Base-by-base conservation (phyloP, 92 coral and sea anemone species). In the Epizoanthus fatuus region DNA sequence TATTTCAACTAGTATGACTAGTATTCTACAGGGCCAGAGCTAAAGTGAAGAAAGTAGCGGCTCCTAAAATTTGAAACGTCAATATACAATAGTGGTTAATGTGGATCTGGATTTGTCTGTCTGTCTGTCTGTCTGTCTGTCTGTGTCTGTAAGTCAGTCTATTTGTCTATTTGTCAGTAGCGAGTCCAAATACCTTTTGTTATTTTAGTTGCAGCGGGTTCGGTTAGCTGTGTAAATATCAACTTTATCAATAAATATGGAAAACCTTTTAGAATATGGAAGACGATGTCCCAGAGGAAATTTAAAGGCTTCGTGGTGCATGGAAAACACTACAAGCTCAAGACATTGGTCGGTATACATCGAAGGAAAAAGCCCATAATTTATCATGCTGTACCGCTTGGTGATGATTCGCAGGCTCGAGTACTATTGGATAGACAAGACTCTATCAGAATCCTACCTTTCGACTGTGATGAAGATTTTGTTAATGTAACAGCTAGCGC, bases 231-330 rank as follows among this genome's bases (percentile, higher is more conserved):
- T 62, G 93, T 89, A 49, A 89, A 79, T 32, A 74, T 89, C 71
- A 85, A 69, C 47, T 89, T 89, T 54, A 84, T 85, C 56, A 89
- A 85, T 70, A 25, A 62, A 55, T 85, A 65, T 54, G 83, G 82
- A 20, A 89, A 80, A 55, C 90, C 93, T 7, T 56, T 89, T 67
- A 79, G 86, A 63, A 89, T 89, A 62, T 89, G 93, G 93, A 89
- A 89, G 69, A 85, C 90, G 40, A 63, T 89, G 83, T 89, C 93
- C 13, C 75, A 58, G 84, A 86, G 77, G 40, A 70, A 83, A 69
- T 89, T 89, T 40, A 89, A 85, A 66, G 93, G 93, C 66, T 89
- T 85, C 16, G 65, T 65, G 14, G 64, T 89, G 47, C 65, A 67
- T 3, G 90, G 90, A 72, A 85, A 85, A 13, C 71, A 14, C 45